A percentile compares a stretch with the other conserved stretches of the same genome.
These are phyloP conservation scores for Crambe crambe DNA, from an alignment of 37 sponge, comb jelly and placozoan species.

Conservation along the genomic window DNA sequence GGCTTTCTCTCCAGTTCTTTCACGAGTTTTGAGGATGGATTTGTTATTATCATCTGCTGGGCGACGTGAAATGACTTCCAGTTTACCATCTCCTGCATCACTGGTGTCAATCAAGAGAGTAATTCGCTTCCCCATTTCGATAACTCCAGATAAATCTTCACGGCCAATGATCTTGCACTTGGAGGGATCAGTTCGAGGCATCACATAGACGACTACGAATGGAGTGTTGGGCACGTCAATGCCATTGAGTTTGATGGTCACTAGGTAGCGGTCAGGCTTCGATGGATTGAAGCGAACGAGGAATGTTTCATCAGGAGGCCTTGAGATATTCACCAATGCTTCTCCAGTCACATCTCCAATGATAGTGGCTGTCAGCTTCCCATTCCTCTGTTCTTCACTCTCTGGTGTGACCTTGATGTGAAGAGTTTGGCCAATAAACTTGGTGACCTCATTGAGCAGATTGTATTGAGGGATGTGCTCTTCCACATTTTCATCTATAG, in stretches of 20 bases:
- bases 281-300: conserved; percentile 47
- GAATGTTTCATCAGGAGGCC: conserved; percentile 1
- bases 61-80: conserved; percentile 15
- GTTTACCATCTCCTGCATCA: conserved; percentile 36
- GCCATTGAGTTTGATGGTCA: conserved; percentile 31
- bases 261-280: conserved; percentile 58
- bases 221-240: conserved; percentile 45
- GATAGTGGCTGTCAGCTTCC: conserved; percentile 29
- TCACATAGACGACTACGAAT: conserved; percentile 39
- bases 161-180: conserved; percentile 40
- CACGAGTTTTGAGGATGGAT: conserved; percentile 1
- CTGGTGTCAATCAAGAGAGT: conserved; percentile 11
- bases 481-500: neutral
- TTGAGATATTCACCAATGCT: neutral
- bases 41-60: conserved; percentile 9
- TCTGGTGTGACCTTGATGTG: conserved; percentile 20
- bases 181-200: conserved; percentile 41
- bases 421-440: conserved; percentile 26
- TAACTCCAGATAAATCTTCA: conserved; percentile 14
- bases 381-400: conserved; percentile 15
- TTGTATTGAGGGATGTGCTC: neutral
- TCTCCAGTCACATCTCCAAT: conserved; percentile 40
- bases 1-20: neutral
- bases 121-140: conserved; percentile 24
- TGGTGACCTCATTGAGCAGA: neutral